Conservation (phyloP, 1,140 invertebrate genomes). For the Coboldia fuscipes region DNA sequence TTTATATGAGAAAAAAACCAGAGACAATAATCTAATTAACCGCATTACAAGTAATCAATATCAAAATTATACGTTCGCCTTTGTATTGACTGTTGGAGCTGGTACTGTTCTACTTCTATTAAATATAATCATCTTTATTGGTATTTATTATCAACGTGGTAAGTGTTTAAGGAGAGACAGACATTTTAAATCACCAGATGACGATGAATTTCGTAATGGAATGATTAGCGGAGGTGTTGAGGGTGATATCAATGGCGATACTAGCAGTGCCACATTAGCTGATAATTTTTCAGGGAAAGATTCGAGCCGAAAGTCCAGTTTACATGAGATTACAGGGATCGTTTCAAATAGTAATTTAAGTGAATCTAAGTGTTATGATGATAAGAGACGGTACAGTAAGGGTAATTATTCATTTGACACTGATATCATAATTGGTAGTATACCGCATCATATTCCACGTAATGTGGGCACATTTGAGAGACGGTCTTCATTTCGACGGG, state of each 20-base stretch:
- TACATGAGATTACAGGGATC: slow-evolving; percentile 2
- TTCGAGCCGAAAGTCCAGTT: slow-evolving; percentile 7
- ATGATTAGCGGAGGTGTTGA: slow-evolving; percentile 45
- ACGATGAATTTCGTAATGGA: too few species aligned
- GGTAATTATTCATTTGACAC: slow-evolving; percentile 33
- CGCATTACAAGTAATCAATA: slow-evolving; percentile 58
- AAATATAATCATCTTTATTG: slow-evolving; percentile 84
- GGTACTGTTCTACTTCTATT: slow-evolving; percentile 72
- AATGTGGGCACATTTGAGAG: slow-evolving; percentile 25
- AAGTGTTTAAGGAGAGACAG: slow-evolving; percentile 31
- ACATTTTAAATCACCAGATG: slow-evolving; percentile 47
- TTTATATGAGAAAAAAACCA: slow-evolving; percentile 2
- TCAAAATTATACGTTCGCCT: slow-evolving; percentile 69
- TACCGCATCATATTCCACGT: slow-evolving; percentile 17
- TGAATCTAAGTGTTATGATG: slow-evolving; percentile 38
- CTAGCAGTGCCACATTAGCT: slow-evolving; percentile 1
- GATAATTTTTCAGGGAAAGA: slow-evolving; percentile 7
- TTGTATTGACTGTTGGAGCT: slow-evolving; percentile 82
- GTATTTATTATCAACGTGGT: slow-evolving; percentile 79
- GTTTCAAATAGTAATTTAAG: slow-evolving; percentile 24
- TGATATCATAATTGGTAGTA: slow-evolving; percentile 35
- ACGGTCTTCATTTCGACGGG: slow-evolving; percentile 10
- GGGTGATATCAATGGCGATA: slow-evolving; percentile 9
- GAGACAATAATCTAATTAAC: slow-evolving; percentile 43
- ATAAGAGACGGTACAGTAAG: slow-evolving; percentile 25